phyloP scores from a whole-genome alignment of 1,140 invertebrate species.

The Drosophila subpulchrella region DNA sequence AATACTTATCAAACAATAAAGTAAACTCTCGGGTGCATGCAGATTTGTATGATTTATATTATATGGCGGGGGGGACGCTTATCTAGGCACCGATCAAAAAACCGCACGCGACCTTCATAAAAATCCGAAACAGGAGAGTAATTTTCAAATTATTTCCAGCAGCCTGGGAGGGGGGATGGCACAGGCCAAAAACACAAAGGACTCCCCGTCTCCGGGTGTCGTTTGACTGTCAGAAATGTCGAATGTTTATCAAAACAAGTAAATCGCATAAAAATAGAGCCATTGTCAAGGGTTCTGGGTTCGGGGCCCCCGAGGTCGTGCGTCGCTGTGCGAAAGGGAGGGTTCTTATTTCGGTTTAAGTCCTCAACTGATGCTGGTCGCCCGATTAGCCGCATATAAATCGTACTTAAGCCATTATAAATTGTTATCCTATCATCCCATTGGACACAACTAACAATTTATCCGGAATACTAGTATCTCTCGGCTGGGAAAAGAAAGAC shows the following conservation, averaged over 20 bases:
- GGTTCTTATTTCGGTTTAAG: conserved; percentile 10
- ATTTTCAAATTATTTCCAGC: conserved; percentile 81
- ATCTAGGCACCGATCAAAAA: conserved; percentile 58
- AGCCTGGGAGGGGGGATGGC: conserved; percentile 13
- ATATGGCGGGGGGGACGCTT: conserved; percentile 25
- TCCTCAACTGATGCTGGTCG: conserved; percentile 30
- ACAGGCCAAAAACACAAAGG: not conserved
- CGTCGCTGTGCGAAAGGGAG: conserved; percentile 6
- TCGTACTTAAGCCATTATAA: conserved; percentile 74
- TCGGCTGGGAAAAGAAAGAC: not conserved
- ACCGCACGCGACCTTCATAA: conserved; percentile 83
- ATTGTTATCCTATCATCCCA: conserved; percentile 57
- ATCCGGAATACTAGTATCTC: not conserved
- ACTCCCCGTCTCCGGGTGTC: conserved; percentile 49
- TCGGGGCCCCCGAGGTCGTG: not conserved
- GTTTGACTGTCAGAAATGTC: conserved; percentile 66
- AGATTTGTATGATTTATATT: conserved; percentile 67
- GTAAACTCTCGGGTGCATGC: conserved; percentile 45
- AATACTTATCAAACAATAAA: conserved; percentile 83
- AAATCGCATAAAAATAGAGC: conserved; percentile 82
- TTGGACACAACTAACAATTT: conserved; percentile 45
- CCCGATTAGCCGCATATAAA: conserved; percentile 65
- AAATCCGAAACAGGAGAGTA: conserved; percentile 54
- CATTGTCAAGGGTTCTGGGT: conserved; percentile 60
- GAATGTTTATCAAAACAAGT: conserved; percentile 78